A percentile compares a stretch with the other conserved stretches of the same genome.
phyloP scores from a whole-genome alignment of 2,113 vertebrate species.

The Saguinus imperator region DNA sequence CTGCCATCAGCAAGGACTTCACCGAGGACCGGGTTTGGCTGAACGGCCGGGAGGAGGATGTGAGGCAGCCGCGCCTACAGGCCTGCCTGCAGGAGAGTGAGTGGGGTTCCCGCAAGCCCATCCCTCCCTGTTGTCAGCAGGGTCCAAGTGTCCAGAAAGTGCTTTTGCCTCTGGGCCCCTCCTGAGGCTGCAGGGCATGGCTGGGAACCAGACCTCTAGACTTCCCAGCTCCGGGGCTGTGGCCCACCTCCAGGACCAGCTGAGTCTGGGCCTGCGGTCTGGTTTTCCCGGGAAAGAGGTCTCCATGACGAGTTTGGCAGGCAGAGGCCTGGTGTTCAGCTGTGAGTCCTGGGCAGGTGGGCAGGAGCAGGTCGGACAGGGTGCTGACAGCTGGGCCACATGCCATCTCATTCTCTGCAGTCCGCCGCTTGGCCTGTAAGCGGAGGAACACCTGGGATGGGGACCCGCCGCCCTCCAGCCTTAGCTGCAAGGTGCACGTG shows the following conservation, averaged over 20 bases:
- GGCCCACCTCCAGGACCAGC: background rate
- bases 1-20: slow-evolving; percentile 89
- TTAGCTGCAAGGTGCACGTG: slow-evolving; percentile 91
- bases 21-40: slow-evolving; percentile 94
- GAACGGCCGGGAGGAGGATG: slow-evolving; percentile 91
- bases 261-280: background rate
- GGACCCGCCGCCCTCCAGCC: slow-evolving; percentile 62
- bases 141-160: background rate
- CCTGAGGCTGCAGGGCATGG: too few relatives aligned
- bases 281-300: background rate
- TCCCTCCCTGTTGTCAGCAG: accelerated
- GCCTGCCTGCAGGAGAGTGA: slow-evolving; percentile 93
- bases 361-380: background rate
- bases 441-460: slow-evolving; percentile 76
- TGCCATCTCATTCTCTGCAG: slow-evolving; percentile 74
- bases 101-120: background rate
- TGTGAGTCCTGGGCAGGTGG: accelerated
- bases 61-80: slow-evolving; percentile 91
- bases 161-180: background rate
- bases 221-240: accelerated
- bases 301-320: background rate
- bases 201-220: background rate
- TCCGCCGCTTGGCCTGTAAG: slow-evolving; percentile 91
- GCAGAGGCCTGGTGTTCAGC: background rate
- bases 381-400: background rate